Percentiles rank a stretch among this genome's conserved stretches.
phyloP scores from a whole-genome alignment of 53 echinoderm and acorn worm genomes.

The Stichopus horrens region DNA sequence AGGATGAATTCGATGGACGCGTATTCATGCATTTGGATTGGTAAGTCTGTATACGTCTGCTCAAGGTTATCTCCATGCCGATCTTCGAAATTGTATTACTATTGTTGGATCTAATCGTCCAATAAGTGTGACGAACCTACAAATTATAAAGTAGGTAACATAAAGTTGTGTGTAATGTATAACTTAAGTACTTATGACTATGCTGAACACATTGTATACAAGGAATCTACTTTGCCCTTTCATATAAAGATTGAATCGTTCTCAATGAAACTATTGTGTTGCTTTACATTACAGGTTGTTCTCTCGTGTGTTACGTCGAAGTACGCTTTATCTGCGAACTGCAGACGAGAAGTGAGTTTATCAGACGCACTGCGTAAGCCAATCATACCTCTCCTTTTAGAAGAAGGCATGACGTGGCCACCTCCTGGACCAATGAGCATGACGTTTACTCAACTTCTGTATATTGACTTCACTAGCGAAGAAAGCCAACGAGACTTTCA shows the following conservation, averaged over 20 bases:
- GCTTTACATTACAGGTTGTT: conserved; percentile 62
- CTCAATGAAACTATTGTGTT: neutral
- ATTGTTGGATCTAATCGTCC: no score
- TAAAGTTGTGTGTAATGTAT: no score
- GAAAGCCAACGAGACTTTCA: conserved; percentile 62
- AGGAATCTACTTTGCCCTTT: no score
- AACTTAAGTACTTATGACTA: no score
- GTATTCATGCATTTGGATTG: no score
- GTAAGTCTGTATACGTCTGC: no score
- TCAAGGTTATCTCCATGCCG: no score
- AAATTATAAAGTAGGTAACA: no score
- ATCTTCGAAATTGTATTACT: no score
- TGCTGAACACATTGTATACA: no score
- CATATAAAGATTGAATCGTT: neutral
- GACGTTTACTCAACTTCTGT: conserved; percentile 86
- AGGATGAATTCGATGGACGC: no score
- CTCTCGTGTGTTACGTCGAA: conserved; percentile 92
- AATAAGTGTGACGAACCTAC: no score
- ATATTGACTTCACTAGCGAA: conserved; percentile 86
- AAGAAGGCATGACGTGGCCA: conserved; percentile 82
- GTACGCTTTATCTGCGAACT: conserved; percentile 94
- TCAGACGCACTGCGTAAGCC: conserved; percentile 93
- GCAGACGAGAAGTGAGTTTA: conserved; percentile 89
- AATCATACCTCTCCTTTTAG: conserved; percentile 78
- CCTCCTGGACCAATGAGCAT: conserved; percentile 98